A percentile compares a stretch with the other conserved stretches of the same genome.
These are phyloP conservation scores for Drosophila macrothrix DNA, from an alignment of 2,888 invertebrate genomes.

Conservation along the genomic window DNA sequence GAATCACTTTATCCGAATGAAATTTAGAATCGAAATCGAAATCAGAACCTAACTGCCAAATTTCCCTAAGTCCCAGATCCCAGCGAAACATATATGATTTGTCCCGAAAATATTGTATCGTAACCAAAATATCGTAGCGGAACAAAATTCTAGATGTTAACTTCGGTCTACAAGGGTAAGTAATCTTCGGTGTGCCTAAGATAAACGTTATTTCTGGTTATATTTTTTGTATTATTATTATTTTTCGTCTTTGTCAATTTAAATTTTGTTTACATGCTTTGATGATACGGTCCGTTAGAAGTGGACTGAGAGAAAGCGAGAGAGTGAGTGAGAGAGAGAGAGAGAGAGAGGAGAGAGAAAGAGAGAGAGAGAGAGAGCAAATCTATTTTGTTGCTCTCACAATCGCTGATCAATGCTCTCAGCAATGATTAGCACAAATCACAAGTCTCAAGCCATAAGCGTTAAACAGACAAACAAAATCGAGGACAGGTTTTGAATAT, in stretches of 20 bases:
- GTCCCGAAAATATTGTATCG: background rate
- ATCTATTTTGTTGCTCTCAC: slow-evolving; percentile 17
- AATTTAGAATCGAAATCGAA: background rate
- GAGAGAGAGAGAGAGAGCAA: slow-evolving; percentile 27
- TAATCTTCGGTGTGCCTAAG: background rate
- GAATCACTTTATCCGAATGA: background rate
- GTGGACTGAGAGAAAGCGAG: background rate
- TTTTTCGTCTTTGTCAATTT: background rate
- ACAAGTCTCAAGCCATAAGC: background rate
- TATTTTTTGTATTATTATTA: background rate
- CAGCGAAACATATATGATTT: background rate
- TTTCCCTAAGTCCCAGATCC: background rate
- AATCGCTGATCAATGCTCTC: slow-evolving; percentile 21
- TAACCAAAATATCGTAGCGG: background rate
- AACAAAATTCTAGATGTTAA: background rate
- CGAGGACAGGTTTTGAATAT: slow-evolving; percentile 58
- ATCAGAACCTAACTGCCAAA: background rate
- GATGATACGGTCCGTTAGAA: slow-evolving; percentile 39
- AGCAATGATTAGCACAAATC: slow-evolving; percentile 47
- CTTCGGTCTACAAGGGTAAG: background rate
- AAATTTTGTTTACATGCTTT: slow-evolving; percentile 20
- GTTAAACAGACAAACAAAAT: slow-evolving; percentile 21
- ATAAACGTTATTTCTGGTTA: background rate
- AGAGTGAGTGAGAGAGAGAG: slow-evolving; percentile 9
- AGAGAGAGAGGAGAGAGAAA: slow-evolving; percentile 39